Conservation (phyloP, 2,888 invertebrate genomes). For the Acleris emargana region DNA sequence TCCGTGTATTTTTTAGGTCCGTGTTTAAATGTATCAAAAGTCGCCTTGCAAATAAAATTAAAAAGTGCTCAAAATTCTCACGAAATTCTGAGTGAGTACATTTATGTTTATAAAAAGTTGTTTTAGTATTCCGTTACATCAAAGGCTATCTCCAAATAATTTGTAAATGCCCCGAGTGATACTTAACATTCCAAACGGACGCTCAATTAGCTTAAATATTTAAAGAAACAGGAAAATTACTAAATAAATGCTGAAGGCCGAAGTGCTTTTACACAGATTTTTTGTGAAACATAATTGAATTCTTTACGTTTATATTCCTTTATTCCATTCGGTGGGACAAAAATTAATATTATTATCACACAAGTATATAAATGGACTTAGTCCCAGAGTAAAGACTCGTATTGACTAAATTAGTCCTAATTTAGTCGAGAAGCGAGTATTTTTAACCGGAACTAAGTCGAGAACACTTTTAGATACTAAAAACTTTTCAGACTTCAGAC, state of each 20-base stretch:
- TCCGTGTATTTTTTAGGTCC: no score
- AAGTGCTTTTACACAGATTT: neutral
- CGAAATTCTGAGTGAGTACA: neutral
- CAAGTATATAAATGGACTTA: no score
- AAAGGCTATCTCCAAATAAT: conserved; percentile 26
- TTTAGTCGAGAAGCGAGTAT: no score
- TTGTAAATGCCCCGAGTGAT: conserved; percentile 6
- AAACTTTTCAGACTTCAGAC: no score
- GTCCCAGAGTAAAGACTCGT: no score
- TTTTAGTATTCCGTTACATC: conserved; percentile 22
- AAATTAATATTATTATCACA: no score
- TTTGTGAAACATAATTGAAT: neutral
- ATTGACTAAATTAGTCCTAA: no score
- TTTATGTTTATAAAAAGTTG: neutral
- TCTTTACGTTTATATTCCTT: no score
- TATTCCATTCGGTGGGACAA: no score
- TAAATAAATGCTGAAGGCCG: conserved; percentile 8
- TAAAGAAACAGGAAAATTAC: conserved; percentile 15
- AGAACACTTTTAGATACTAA: no score
- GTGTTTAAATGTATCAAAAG: neutral
- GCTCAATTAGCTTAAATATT: conserved; percentile 11
- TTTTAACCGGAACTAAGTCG: no score
- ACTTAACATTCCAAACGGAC: conserved; percentile 15
- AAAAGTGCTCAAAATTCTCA: neutral
- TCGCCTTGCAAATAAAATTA: neutral